These are phyloP conservation scores for Chaenocephalus aceratus DNA, from an alignment of 2,113 vertebrate genomes.

Conservation along the genomic window DNA sequence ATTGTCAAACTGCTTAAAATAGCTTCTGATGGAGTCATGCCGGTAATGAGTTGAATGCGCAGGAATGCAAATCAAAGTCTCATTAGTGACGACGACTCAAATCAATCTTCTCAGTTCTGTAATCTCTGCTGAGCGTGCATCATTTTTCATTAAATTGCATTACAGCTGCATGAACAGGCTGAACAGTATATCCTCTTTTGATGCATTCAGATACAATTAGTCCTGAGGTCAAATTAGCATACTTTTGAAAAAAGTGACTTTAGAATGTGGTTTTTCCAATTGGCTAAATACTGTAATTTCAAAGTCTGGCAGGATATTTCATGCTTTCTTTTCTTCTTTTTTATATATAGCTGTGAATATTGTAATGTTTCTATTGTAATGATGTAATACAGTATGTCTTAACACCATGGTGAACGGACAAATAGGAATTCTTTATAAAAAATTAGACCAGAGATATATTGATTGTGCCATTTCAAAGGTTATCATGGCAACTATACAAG, in stretches of 20 bases:
- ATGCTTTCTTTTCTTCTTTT: background rate
- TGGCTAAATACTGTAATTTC: background rate
- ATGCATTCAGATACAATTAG: background rate
- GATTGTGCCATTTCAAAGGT: no score
- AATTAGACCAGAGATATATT: no score
- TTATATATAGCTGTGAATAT: background rate
- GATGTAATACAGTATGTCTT: background rate
- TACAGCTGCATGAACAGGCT: background rate
- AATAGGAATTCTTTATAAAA: no score
- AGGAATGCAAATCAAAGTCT: conserved; percentile 34
- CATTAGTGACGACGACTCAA: no score
- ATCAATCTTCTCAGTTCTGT: no score
- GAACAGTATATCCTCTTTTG: background rate
- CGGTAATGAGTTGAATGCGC: conserved; percentile 30
- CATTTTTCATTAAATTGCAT: conserved; percentile 10
- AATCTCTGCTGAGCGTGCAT: conserved; percentile 6
- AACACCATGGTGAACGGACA: background rate
- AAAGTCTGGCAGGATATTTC: background rate
- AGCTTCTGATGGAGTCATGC: background rate
- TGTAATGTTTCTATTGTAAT: background rate
- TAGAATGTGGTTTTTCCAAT: background rate
- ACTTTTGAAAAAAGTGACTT: background rate
- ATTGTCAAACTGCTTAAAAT: conserved; percentile 7
- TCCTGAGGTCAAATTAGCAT: background rate
- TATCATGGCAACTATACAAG: no score